phyloP scores from a whole-genome alignment of 92 coral and sea anemone genomes.

The Palythoa caribaeorum region DNA sequence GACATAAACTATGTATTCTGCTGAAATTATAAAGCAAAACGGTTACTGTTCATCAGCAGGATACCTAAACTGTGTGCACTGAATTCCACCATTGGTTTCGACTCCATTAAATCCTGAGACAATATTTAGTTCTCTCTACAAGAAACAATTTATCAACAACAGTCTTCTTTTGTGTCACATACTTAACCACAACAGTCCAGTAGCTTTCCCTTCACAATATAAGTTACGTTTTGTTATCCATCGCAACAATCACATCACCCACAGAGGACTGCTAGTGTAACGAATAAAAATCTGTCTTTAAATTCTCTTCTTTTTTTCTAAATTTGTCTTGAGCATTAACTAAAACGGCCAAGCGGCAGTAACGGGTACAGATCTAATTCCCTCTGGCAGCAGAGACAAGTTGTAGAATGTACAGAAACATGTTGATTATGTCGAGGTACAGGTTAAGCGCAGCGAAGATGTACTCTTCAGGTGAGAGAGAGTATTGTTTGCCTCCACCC shows the following conservation, averaged over 20 bases:
- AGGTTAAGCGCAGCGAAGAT: constrained; percentile 98
- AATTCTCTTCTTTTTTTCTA: not conserved
- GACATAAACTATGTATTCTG: no score
- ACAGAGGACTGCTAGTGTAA: no score
- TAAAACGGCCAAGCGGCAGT: not conserved
- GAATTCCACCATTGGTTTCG: no score
- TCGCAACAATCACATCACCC: not conserved
- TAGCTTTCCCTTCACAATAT: not conserved
- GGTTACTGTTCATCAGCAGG: no score
- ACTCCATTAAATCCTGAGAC: no score
- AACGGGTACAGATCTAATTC: constrained; percentile 43
- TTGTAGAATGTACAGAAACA: constrained; percentile 94
- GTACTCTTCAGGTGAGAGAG: constrained; percentile 98
- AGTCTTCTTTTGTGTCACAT: not conserved
- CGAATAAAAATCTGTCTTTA: not conserved
- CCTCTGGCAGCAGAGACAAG: constrained; percentile 94
- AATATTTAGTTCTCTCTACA: no score
- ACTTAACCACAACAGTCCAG: not conserved
- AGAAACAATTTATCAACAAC: no score
- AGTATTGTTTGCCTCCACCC: constrained; percentile 97
- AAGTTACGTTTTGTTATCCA: not conserved
- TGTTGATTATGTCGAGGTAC: constrained; percentile 94
- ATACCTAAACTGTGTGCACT: no score
- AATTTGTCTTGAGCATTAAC: not conserved
- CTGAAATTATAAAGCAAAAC: no score